phyloP scores from a whole-genome alignment of 92 coral and sea anemone species.

The Parazoanthus darwini region DNA sequence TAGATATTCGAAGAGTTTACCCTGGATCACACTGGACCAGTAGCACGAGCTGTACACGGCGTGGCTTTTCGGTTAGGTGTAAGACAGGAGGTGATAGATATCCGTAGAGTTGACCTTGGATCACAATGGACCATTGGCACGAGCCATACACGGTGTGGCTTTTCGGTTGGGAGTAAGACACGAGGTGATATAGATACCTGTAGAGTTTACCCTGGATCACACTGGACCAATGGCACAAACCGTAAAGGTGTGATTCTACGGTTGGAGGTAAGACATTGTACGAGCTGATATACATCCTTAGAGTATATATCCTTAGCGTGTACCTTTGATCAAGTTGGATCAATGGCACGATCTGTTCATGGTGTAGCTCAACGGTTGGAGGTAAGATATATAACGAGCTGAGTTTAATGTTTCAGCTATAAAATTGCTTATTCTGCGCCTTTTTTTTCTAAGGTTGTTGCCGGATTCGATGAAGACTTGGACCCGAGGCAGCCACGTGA shows the following conservation, averaged over 20 bases:
- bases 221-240: too few species aligned
- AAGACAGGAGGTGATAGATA: neutral
- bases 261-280: neutral
- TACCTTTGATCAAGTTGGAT: slow-evolving; percentile 21
- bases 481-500: slow-evolving; percentile 85
- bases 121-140: slow-evolving; percentile 45
- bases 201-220: too few species aligned
- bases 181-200: too few species aligned
- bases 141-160: neutral
- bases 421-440: too few species aligned
- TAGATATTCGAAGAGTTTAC: too few species aligned
- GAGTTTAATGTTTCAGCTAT: neutral
- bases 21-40: slow-evolving; percentile 1
- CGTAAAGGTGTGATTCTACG: neutral
- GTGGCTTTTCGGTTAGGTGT: slow-evolving; percentile 72
- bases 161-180: too few species aligned
- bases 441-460: slow-evolving; percentile 54
- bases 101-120: slow-evolving; percentile 22
- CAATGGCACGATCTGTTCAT: slow-evolving; percentile 73
- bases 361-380: slow-evolving; percentile 70
- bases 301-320: too few species aligned
- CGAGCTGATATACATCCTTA: neutral
- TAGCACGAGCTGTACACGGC: slow-evolving; percentile 55
- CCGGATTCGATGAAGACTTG: slow-evolving; percentile 77
- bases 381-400: slow-evolving; percentile 37